Conservation (phyloP, 92 coral and sea anemone genomes). For the Heteractis magnifica region DNA sequence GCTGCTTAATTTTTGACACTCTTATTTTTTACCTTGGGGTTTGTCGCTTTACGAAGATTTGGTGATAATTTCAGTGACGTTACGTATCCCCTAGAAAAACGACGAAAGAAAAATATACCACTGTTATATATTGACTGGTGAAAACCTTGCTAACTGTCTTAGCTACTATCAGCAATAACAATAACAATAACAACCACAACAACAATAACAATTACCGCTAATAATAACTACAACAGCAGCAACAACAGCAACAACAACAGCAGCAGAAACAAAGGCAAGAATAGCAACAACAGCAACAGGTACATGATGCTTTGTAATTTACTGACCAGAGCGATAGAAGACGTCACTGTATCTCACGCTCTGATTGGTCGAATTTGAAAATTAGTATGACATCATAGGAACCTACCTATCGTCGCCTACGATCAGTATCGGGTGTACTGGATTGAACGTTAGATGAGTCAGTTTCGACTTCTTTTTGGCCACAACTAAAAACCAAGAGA, state of each 20-base stretch:
- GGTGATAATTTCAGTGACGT: slow-evolving; percentile 93
- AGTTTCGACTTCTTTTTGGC: slow-evolving; percentile 96
- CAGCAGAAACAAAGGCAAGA: too few species aligned
- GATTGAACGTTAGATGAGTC: slow-evolving; percentile 93
- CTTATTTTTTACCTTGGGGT: slow-evolving; percentile 74
- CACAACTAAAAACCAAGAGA: slow-evolving; percentile 53
- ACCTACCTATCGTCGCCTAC: slow-evolving; percentile 90
- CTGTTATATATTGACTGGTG: neutral
- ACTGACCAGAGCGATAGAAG: too few species aligned
- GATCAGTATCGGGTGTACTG: slow-evolving; percentile 78
- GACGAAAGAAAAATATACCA: neutral
- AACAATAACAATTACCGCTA: too few species aligned
- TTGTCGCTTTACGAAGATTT: slow-evolving; percentile 91
- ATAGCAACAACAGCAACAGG: too few species aligned
- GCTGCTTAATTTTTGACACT: too few species aligned
- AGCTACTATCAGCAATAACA: too few species aligned
- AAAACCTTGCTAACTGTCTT: too few species aligned
- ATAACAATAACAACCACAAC: too few species aligned
- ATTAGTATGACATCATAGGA: neutral
- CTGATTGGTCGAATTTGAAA: neutral
- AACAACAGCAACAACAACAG: too few species aligned
- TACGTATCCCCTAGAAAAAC: slow-evolving; percentile 69
- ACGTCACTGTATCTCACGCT: neutral
- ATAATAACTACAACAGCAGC: too few species aligned
- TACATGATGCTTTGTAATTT: too few species aligned